Conservation (phyloP, 2,113 vertebrate genomes). For the Pomatostomus ruficeps region DNA sequence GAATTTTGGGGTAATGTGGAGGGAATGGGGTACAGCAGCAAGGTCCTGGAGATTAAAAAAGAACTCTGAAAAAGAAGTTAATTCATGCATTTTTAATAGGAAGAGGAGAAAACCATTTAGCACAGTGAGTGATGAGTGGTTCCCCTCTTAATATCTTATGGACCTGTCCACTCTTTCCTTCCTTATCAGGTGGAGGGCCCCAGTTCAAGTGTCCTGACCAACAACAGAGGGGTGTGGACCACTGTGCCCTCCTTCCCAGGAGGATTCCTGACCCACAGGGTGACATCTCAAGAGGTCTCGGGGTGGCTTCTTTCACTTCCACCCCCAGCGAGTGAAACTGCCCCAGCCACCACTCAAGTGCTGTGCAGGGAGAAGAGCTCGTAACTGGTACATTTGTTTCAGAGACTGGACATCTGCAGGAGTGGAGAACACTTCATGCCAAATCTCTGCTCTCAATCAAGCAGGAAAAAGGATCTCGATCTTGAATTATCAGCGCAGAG, state of each 20-base stretch:
- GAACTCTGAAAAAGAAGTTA: background rate
- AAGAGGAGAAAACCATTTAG: background rate
- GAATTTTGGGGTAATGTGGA: background rate
- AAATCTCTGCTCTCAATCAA: background rate
- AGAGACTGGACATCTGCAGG: background rate
- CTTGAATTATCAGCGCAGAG: background rate
- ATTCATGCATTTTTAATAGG: slow-evolving; percentile 5
- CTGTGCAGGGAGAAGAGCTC: background rate
- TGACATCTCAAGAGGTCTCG: background rate
- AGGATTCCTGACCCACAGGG: background rate
- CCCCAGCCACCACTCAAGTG: background rate
- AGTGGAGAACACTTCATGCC: background rate
- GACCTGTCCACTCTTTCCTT: background rate
- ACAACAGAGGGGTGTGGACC: background rate
- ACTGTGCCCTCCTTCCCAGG: background rate
- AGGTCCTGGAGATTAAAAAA: background rate
- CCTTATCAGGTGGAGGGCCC: background rate
- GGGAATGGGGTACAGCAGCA: background rate
- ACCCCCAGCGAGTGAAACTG: background rate
- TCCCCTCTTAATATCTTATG: background rate
- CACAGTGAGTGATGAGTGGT: background rate
- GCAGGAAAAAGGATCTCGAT: background rate
- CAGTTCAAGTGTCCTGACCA: background rate
- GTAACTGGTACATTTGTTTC: background rate
- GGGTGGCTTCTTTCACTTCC: background rate